Percentiles rank a stretch among this genome's conserved stretches.
Conservation (phyloP, 2,797 vertebrate species). For the Macroramphosus scolopax region DNA sequence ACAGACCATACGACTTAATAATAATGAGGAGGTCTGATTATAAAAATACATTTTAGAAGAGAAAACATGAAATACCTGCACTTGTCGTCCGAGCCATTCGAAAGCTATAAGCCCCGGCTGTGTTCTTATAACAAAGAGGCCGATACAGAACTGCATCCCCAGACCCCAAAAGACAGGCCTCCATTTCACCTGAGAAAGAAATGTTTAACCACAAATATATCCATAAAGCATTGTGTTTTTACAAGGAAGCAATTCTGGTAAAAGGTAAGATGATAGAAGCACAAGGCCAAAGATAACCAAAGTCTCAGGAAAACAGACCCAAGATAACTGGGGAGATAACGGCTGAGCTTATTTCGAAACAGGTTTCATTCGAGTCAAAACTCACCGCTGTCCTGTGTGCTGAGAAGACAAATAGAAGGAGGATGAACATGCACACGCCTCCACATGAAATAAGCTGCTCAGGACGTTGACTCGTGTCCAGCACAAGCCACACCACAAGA, state of each 20-base stretch:
- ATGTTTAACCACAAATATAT: background rate
- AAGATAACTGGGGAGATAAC: constrained; percentile 54
- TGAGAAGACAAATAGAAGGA: constrained; percentile 83
- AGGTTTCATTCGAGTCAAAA: constrained; percentile 2
- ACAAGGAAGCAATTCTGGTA: constrained; percentile 30
- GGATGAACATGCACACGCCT: constrained; percentile 83
- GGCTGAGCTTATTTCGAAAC: constrained; percentile 13
- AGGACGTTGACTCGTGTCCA: constrained; percentile 83
- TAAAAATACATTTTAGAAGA: too few species aligned
- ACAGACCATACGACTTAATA: too few species aligned
- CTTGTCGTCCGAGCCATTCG: constrained; percentile 88
- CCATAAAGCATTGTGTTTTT: constrained; percentile 20
- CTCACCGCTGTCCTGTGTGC: constrained; percentile 84
- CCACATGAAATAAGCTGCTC: constrained; percentile 90
- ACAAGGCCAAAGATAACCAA: constrained; percentile 54
- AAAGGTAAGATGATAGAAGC: constrained; percentile 23
- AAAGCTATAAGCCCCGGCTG: constrained; percentile 84
- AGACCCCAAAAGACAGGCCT: constrained; percentile 89
- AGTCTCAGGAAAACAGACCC: constrained; percentile 39
- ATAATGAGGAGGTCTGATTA: too few species aligned
- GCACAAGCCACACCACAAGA: constrained; percentile 81
- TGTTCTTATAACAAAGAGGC: constrained; percentile 90
- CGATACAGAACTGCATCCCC: constrained; percentile 87
- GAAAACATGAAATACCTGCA: constrained; percentile 79
- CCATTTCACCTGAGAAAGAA: constrained; percentile 84